Base-by-base conservation (phyloP, 2,888 invertebrate species). In the Cantharis rufa region DNA sequence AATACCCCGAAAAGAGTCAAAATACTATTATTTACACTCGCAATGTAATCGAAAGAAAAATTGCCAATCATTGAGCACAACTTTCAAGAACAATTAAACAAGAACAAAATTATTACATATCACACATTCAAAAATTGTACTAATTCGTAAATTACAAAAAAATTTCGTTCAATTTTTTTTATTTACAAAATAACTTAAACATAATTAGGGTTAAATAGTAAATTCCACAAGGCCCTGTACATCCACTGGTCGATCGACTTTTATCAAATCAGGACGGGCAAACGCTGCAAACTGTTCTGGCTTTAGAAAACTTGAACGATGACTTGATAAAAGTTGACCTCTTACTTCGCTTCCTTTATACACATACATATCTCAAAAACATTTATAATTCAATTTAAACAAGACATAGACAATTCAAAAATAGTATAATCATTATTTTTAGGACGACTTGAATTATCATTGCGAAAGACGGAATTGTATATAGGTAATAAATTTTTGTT, bases 1-100 rank as follows among this genome's bases (percentile, higher is more conserved):
- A n/a, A n/a, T n/a, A 18, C 80, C 79, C 75, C 83, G 83, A 83
- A 79, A 69, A 69, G 74, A 72, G 74, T 72, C 69, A 68, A 68
- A 74, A 78, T 64, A 62, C 16, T n/a, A 69, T 76, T 79, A 79
- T 79, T 76, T 79, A 80, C 78, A 81, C 76, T 70, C 61, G 71
- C 70, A 64, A 66, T 15, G 28, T 72, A 16, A 48, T 62, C 64
- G 16, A 27, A 62, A 62, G 68, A 72, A 72, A 32, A 70, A 62
- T 76, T 76, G 63, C 69, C 77, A 73, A 71, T 48, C 48, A 48
- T 77, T 77, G 74, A 77, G 77, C 77, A 77, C 68, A 64, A 62
- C 71, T 72, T 71, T 68, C 27, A 69, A 62, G 68, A 74, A 48
- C 48, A 70, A 74, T 71, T 77, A 77, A 74, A 75, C 64, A 74